These are phyloP conservation scores for Drosophila tanythrix DNA, from an alignment of 2,888 invertebrate genomes.

Conservation along the genomic window DNA sequence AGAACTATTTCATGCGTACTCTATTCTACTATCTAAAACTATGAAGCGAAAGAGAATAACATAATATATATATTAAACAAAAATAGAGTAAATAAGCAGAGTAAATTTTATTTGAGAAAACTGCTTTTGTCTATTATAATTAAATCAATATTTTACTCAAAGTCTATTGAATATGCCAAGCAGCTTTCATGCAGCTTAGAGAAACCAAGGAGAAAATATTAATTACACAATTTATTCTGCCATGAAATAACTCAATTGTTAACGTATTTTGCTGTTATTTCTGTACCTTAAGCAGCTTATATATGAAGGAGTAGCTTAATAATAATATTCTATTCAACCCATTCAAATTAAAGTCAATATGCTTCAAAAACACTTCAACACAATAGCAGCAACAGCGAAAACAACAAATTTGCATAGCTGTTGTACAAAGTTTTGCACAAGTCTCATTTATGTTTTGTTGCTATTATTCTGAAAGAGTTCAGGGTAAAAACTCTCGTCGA, in stretches of 20 bases:
- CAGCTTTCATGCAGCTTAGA: conserved; percentile 1
- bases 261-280: background rate
- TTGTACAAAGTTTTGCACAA: conserved; percentile 44
- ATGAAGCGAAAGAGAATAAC: background rate
- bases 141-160: background rate
- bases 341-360: conserved; percentile 57
- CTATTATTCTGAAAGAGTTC: conserved; percentile 15
- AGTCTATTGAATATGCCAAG: conserved; percentile 2
- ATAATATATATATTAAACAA: background rate
- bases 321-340: conserved; percentile 11
- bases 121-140: background rate
- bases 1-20: background rate
- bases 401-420: conserved; percentile 39
- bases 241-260: background rate
- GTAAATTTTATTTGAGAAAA: background rate
- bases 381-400: background rate
- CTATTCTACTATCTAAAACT: background rate
- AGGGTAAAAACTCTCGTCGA: conserved; percentile 22
- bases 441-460: conserved; percentile 33
- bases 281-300: conserved; percentile 15
- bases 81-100: no score
- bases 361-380: conserved; percentile 31
- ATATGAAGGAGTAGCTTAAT: background rate
- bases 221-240: conserved; percentile 4
- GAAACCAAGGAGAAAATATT: background rate